Evolutionary conservation across 2,797 vertebrate genomes (phyloP).

Genomic region (Fratercula arctica): DNA sequence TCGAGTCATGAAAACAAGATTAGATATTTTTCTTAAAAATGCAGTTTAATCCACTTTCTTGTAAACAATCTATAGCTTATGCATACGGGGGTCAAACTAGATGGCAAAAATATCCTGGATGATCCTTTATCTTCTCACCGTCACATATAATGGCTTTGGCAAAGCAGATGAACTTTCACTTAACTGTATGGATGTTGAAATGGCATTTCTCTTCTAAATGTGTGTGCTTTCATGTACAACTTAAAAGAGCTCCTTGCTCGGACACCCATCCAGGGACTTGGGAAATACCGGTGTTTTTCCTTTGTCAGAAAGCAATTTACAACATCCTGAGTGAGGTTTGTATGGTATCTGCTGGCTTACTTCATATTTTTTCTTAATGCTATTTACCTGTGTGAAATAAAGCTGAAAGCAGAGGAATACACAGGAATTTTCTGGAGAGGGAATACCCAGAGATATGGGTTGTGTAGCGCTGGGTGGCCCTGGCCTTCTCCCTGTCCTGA

Average conservation of each 20-base stretch:
- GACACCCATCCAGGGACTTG: background rate
- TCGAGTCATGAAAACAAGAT: background rate
- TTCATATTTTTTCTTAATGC: background rate
- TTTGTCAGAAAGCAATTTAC: background rate
- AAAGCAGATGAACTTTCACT: background rate
- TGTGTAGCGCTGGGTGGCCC: background rate
- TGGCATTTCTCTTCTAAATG: background rate
- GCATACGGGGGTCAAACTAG: background rate
- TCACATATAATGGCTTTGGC: background rate
- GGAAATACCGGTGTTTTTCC: background rate
- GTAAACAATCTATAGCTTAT: background rate
- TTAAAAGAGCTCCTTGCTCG: background rate
- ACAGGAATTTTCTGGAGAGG: background rate
- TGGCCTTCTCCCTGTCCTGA: background rate
- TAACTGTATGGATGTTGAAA: background rate
- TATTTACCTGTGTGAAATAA: background rate
- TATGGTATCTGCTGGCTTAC: background rate
- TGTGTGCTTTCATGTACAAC: background rate
- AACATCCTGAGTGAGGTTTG: background rate
- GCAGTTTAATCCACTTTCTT: background rate
- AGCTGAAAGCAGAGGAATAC: background rate
- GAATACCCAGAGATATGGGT: background rate
- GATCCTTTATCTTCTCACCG: background rate
- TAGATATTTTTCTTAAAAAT: background rate
- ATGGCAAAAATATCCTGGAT: background rate